Conservation (phyloP, 2,888 invertebrate genomes). For the Lasioglossum pauxillum region DNA sequence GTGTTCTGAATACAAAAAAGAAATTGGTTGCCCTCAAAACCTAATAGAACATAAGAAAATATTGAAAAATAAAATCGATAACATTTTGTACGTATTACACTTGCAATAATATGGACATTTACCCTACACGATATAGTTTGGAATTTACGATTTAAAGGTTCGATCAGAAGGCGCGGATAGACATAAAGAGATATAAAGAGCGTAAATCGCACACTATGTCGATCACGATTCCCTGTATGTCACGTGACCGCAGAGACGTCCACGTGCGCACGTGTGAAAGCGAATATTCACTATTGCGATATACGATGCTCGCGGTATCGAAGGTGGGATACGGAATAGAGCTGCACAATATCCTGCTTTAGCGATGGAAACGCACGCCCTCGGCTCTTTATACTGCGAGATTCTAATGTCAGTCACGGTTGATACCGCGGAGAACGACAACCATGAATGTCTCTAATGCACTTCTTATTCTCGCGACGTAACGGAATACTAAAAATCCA, state of each 20-base stretch:
- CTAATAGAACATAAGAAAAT: too few relatives aligned
- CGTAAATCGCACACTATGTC: slow-evolving; percentile 21
- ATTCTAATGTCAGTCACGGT: slow-evolving; percentile 49
- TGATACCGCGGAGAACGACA: background rate
- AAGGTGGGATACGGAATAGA: slow-evolving; percentile 46
- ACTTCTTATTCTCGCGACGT: background rate
- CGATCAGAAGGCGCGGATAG: background rate
- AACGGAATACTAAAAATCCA: background rate
- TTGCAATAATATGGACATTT: too few relatives aligned
- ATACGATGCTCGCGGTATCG: slow-evolving; percentile 44
- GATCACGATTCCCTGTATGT: background rate
- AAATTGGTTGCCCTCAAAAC: too few relatives aligned
- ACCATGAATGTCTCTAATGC: background rate
- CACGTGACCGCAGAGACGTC: background rate
- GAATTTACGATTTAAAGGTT: background rate
- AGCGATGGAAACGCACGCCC: slow-evolving; percentile 21
- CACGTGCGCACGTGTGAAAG: slow-evolving; percentile 10
- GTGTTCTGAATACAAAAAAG: too few relatives aligned
- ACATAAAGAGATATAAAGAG: background rate
- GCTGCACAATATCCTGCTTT: slow-evolving; percentile 49
- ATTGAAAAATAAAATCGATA: too few relatives aligned
- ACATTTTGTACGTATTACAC: too few relatives aligned
- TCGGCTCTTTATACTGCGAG: slow-evolving; percentile 37
- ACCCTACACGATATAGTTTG: too few relatives aligned
- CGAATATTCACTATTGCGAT: slow-evolving; percentile 51